A percentile compares a stretch with the other conserved stretches of the same genome.
Conservation (phyloP, 2,113 vertebrate genomes). For the Chaetorhynchus papuensis region DNA sequence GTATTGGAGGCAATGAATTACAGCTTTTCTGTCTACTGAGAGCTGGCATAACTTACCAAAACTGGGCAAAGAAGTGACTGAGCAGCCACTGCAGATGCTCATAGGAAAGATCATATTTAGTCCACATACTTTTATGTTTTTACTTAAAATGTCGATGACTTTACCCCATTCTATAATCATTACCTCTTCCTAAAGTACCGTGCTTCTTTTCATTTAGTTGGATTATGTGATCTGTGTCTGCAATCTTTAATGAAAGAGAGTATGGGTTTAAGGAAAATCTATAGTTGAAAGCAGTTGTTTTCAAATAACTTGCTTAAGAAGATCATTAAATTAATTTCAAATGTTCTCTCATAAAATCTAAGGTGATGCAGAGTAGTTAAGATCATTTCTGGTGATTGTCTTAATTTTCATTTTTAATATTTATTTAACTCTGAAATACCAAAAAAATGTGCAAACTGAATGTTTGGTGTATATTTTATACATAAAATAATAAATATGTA, state of each 20-base stretch:
- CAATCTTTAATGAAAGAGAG: background rate
- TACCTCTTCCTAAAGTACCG: background rate
- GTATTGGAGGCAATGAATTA: conserved; percentile 60
- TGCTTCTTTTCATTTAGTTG: conserved; percentile 41
- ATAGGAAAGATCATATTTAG: conserved; percentile 51
- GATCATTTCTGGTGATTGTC: background rate
- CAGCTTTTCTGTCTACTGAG: conserved; percentile 52
- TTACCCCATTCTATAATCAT: conserved; percentile 9
- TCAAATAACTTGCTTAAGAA: background rate
- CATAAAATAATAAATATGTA: background rate
- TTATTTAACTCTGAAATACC: background rate
- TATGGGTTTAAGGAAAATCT: background rate
- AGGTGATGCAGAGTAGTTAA: background rate
- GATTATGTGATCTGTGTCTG: conserved; percentile 12
- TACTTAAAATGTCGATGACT: conserved; percentile 63
- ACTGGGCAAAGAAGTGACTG: conserved; percentile 34
- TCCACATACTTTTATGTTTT: conserved; percentile 54
- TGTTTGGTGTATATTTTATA: background rate
- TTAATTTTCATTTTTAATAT: background rate
- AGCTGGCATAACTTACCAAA: conserved; percentile 60
- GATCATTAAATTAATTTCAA: background rate
- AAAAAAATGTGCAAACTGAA: background rate
- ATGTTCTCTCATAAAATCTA: background rate
- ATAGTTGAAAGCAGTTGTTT: conserved; percentile 24
- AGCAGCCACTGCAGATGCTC: conserved; percentile 37